Evolutionary conservation across 2,797 vertebrate genomes (phyloP).

Genomic region (Merluccius polli): DNA sequence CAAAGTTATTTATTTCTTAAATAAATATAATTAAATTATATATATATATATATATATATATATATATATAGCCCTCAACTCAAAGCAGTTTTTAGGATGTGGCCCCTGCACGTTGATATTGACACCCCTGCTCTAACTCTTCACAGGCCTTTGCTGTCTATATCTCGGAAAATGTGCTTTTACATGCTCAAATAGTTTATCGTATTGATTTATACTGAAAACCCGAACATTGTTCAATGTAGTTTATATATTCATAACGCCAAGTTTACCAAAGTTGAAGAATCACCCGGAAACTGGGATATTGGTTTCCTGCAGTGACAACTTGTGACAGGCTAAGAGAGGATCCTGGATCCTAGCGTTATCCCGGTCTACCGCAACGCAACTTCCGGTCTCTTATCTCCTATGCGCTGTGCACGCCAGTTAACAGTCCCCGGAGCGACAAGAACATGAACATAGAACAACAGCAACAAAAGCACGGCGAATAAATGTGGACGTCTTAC

Average conservation of each 20-base stretch:
- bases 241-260: not conserved
- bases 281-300: not conserved
- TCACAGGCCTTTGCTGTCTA: no score
- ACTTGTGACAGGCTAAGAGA: not conserved
- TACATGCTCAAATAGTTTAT: no score
- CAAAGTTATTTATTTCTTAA: no score
- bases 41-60: no score
- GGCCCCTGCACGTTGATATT: no score
- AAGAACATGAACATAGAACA: not conserved
- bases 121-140: no score
- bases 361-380: not conserved
- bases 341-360: not conserved
- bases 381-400: not conserved
- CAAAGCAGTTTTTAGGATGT: no score
- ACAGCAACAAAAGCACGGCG: not conserved
- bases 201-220: no score
- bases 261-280: not conserved
- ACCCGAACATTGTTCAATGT: not conserved
- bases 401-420: not conserved
- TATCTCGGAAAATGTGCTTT: no score
- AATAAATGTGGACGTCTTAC: not conserved
- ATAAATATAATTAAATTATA: no score
- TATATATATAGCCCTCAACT: no score
- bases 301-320: not conserved
- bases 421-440: not conserved